phyloP scores from a whole-genome alignment of 2,113 vertebrate species.

The Cygnus atratus region DNA sequence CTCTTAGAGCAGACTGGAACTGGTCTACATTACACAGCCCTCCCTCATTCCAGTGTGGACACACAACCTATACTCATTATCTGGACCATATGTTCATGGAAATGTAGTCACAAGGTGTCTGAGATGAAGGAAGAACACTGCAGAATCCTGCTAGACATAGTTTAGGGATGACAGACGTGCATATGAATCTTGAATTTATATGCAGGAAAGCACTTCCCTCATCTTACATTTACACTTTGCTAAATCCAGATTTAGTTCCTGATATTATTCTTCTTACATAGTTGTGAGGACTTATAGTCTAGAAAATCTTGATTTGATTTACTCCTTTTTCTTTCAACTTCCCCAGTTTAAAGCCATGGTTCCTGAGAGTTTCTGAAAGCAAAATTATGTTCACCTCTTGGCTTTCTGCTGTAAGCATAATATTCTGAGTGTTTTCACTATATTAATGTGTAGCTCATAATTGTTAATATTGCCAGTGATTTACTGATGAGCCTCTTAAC shows the following conservation, averaged over 20 bases:
- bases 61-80: rapidly evolving
- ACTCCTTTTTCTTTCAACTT: neutral
- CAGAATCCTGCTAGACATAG: neutral
- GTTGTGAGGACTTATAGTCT: neutral
- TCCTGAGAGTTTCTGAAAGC: neutral
- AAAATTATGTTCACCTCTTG: neutral
- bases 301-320: neutral
- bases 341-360: neutral
- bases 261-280: neutral
- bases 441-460: conserved; percentile 34
- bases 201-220: neutral
- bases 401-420: conserved; percentile 23
- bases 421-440: neutral
- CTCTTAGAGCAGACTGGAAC: neutral
- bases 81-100: rapidly evolving
- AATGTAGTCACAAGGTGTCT: neutral
- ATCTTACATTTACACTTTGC: neutral
- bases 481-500: conserved; percentile 53
- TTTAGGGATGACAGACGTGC: neutral
- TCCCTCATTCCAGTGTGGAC: neutral
- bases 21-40: neutral
- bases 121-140: neutral
- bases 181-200: neutral
- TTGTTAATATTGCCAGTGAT: conserved; percentile 64
- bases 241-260: neutral